Evolutionary conservation across 2,888 invertebrate genomes (phyloP), one percentile per base, ranked within the genome.

Genomic region (Cosmorhoe ocellata): DNA sequence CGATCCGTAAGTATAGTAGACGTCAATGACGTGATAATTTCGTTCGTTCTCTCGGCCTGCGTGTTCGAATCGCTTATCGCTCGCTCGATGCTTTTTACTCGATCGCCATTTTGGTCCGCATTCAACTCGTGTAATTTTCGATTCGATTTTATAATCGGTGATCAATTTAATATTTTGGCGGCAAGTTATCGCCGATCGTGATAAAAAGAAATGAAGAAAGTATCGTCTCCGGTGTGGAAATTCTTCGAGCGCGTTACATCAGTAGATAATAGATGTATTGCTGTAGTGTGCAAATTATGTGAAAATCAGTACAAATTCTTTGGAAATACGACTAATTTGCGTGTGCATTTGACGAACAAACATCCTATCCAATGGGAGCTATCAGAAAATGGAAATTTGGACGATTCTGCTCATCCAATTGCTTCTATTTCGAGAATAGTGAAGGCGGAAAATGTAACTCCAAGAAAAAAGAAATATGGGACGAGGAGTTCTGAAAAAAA

Each of bases 361-460:
- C 90, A 90, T 67, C 89, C 89, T 1, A 76, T 90, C 52, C 89
- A 90, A 58, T 90, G 90, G 90, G 88, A 88, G 54, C 66, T 90
- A 28, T 67, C 80, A 31, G 81, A 84, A 57, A 86, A 74, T 63
- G 84, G 82, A 31, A 76, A 69, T 22, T 67, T 84, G 50, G 82
- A 85, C 18, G 82, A 83, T 8, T 53, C 79, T 44, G 66, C 67
- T 26, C 59, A 71, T 34, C 78, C 74, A 12, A 79, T 79, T 22
- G 39, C 24, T 24, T 10, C 36, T 13, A 8, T 18, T 18, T 18
- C 18, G 18, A 18, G 4, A 18, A 18, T 32, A 26, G 38, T 26
- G 9, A 48, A 58, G 18, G 26, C 71, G 2, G 51, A 40, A 41
- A 18, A 18, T 2, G 18, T 18, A 18, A 60, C 74, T 32, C 58